Evolutionary conservation across 2,113 vertebrate genomes (phyloP), one percentile per base, ranked within the genome.

Genomic region (Neodontobutis hainanensis): DNA sequence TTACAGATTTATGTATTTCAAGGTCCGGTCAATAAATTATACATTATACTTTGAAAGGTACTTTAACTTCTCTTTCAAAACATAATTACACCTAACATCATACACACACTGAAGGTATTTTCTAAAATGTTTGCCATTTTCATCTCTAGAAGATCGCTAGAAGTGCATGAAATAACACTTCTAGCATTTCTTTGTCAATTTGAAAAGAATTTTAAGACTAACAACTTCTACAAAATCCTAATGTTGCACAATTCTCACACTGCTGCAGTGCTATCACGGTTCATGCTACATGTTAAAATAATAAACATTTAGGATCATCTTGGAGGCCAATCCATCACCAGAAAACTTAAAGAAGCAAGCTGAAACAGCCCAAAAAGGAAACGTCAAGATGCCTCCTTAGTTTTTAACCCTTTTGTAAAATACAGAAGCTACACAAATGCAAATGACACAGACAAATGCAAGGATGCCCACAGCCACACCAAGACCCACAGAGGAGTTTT

Each of bases 381-480:
- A 14, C 67, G 56, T 40, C 68, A 4, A 3, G 14, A 50, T 8
- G 34, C 48, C 40, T 44, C 59, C 52, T 85, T 64, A 85, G 55
- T 75, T 69, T 53, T 46, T 76, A 57, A 76, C 56, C 75, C 50
- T 85, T 81, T 82, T 91, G 83, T 91, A 90, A 79, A 91, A 74
- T 68, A 91, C 27, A 14, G 70, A 80, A 38, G 83, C 89, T 27
- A 85, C 75, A 42, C 61, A 58, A 19, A 89, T 15, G 34, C 77
- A 83, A 10, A 83, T 63, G 6, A 89, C 4, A 60, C 85, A 91
- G 43, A 52, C 73, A 10, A 90, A 73, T 14, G 87, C 81, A 5
- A 93, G 74, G 48, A 93, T 34, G 0, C 90, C 91, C 3, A 94
- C 90, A 2, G 89, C 85, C 14, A 87, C 80, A 1, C 85, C 82